Base-by-base conservation (phyloP, 2,797 vertebrate genomes). In the Enteromius paludinosus region DNA sequence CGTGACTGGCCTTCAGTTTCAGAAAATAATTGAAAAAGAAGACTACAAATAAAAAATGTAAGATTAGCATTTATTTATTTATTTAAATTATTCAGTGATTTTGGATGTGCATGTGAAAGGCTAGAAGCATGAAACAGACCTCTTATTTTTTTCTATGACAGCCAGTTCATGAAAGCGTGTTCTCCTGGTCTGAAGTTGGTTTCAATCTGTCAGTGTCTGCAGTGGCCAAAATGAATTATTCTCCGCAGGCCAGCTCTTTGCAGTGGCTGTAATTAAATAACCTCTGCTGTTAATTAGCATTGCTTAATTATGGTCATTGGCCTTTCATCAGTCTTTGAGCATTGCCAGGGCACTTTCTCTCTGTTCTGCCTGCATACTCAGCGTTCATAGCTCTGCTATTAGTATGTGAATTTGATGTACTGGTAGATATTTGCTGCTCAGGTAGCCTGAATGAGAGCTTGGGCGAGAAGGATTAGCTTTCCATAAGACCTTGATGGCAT, bases 261-360 rank as follows among this genome's bases (percentile, higher is more conserved):
- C 69, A 74, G 69, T 73, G 78, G 45, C 64, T 83, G 72, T 84
- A 76, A 87, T 86, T 83, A 83, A 83, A 83, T 75, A 81, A 80
- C 71, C 75, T 69, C 75, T 84, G 72, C 73, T 77, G 66, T 77
- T 83, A 82, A 86, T 86, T 86, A 85, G 69, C 81, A 54, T 56
- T 70, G 54, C 45, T 79, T 85, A 81, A 80, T 87, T 80, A 87
- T 73, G 68, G 47, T 62, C 61, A n/a, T 66, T 56, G 75, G 62
- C 25, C 65, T 74, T 75, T 83, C 68, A 70, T 65, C 33, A 35
- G 43, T 66, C 17, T 47, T 43, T 28, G 12, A 12, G 33, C 54
- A 45, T 71, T 76, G 69, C 47, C 68, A 49, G 74, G 64, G 23
- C 61, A 56, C 59, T 78, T 72, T 75, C 14, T 15, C 5, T 52